Conservation (phyloP, 2,113 vertebrate genomes). For the Vulpes lagopus region DNA sequence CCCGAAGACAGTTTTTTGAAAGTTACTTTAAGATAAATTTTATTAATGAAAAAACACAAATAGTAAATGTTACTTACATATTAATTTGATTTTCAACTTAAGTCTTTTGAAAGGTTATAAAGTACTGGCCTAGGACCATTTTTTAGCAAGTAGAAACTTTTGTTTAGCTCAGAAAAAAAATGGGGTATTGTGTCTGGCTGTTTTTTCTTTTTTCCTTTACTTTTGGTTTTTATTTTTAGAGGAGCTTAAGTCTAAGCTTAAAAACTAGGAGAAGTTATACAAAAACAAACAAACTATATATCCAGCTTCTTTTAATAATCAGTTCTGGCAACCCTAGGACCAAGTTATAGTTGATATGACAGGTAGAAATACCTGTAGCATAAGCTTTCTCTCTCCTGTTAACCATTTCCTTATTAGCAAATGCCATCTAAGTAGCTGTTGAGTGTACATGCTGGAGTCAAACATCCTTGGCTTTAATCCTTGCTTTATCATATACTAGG, state of each 20-base stretch:
- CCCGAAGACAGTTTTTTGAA: background rate
- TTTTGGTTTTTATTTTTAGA: background rate
- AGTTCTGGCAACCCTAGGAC: background rate
- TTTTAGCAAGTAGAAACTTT: background rate
- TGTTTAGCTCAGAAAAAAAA: background rate
- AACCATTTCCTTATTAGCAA: background rate
- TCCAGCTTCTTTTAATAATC: background rate
- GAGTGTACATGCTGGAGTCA: background rate
- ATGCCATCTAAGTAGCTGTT: background rate
- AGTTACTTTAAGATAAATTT: background rate
- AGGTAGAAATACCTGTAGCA: background rate
- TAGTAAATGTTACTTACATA: background rate
- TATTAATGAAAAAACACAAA: background rate
- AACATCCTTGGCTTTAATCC: background rate
- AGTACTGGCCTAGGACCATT: background rate
- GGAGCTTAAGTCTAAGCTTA: background rate
- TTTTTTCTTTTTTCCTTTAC: background rate
- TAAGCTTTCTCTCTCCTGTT: background rate
- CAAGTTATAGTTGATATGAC: background rate
- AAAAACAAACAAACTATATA: background rate
- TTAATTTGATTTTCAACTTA: background rate
- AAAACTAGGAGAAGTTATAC: background rate
- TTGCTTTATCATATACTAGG: background rate
- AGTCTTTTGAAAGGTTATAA: background rate
- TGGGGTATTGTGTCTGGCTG: background rate